Base-by-base conservation (phyloP, 2,888 invertebrate species). In the Platypus cylindrus region DNA sequence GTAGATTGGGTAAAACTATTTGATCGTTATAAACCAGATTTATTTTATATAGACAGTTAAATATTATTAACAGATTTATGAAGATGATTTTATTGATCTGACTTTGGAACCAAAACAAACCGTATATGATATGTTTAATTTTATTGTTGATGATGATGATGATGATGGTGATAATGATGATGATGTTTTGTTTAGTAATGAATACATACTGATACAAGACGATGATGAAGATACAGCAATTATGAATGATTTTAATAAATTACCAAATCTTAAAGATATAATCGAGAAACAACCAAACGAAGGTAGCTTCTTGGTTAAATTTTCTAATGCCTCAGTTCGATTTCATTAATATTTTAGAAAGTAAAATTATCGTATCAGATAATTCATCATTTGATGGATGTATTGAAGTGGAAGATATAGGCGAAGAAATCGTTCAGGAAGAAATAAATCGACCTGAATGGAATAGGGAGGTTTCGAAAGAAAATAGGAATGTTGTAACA, bases 1-100 rank as follows among this genome's bases (percentile, higher is more conserved):
- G 48, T 48, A 3, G 46, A 61, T 8, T 65, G 62, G 64, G 49
- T 60, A 22, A 37, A 35, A 34, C 14, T 3, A 16, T 32, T 24
- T 13, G 7, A n/a, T n/a, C n/a, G n/a, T n/a, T n/a, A n/a, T n/a
- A n/a, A n/a, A n/a, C n/a, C n/a, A n/a, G n/a, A n/a, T n/a, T n/a
- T n/a, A n/a, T n/a, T n/a, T n/a, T n/a, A n/a, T n/a, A n/a, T n/a
- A n/a, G n/a, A n/a, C n/a, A n/a, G n/a, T n/a, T n/a, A n/a, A n/a
- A n/a, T n/a, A 15, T 14, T 27, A 27, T 14, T 27, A n/a, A 5
- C 15, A 41, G 41, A 37, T 37, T 20, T 52, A 62, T 32, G 38
- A 49, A 30, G 48, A 53, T 15, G 46, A 49, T 14, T 48, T 43
- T 15, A 40, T 50, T 16, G 44, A 48, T 32, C 32, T 49, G 11